phyloP scores from a whole-genome alignment of 2,113 vertebrate genomes.

The Atlantisia rogersi region DNA sequence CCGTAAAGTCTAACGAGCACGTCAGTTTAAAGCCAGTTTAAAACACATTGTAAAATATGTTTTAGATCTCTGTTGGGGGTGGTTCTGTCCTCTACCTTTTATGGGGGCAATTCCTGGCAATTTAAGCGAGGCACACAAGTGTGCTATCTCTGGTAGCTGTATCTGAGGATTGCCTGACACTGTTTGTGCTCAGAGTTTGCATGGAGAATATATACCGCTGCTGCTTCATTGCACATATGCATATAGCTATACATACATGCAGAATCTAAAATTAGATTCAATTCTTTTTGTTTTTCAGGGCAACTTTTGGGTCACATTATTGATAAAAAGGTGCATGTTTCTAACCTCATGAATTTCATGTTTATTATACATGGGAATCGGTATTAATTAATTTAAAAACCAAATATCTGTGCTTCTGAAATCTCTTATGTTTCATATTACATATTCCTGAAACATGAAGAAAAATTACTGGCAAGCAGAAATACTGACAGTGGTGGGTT shows the following conservation, averaged over 20 bases:
- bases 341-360: background rate
- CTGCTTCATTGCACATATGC: background rate
- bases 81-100: slow-evolving; percentile 31
- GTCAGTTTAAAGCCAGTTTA: background rate
- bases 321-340: background rate
- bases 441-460: background rate
- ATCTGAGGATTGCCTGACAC: background rate
- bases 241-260: no score
- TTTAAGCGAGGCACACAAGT: background rate
- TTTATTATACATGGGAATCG: background rate
- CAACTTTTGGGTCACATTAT: background rate
- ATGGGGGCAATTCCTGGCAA: background rate
- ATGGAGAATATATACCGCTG: rapidly evolving
- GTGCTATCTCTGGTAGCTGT: background rate
- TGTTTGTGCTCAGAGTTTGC: background rate
- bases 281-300: background rate
- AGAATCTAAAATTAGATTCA: background rate
- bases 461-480: background rate
- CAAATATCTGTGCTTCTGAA: background rate
- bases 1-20: slow-evolving; percentile 9
- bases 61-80: slow-evolving; percentile 5
- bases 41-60: slow-evolving; percentile 15
- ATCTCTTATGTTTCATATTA: background rate
- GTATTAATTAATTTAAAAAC: background rate
- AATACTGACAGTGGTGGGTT: background rate